Conservation (phyloP, 1,140 invertebrate genomes). For the Microvelia longipes region DNA sequence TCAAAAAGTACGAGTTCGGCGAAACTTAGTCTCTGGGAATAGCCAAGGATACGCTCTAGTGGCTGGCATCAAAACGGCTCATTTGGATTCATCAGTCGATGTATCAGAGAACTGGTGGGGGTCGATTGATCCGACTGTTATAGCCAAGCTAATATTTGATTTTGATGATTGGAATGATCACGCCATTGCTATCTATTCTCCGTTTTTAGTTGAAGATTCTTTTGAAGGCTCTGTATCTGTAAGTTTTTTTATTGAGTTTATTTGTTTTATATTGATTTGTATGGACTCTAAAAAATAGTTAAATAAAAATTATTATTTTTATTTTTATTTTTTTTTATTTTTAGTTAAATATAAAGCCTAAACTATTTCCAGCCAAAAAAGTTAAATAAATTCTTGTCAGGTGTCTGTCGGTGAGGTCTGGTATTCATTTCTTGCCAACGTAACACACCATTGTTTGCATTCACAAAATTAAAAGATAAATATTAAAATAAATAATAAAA, state of each 20-base stretch:
- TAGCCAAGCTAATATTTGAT: slow-evolving; percentile 84
- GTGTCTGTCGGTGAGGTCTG: too few species aligned
- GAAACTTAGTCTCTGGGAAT: slow-evolving; percentile 84
- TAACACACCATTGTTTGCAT: too few species aligned
- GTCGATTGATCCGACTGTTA: slow-evolving; percentile 46
- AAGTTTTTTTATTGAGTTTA: too few species aligned
- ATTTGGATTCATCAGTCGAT: slow-evolving; percentile 72
- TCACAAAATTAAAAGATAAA: too few species aligned
- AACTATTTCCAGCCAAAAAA: too few species aligned
- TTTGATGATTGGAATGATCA: slow-evolving; percentile 99
- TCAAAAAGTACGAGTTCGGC: slow-evolving; percentile 78
- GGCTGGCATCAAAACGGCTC: slow-evolving; percentile 77
- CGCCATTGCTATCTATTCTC: slow-evolving; percentile 75
- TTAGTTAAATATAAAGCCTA: too few species aligned
- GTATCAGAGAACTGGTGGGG: slow-evolving; percentile 96
- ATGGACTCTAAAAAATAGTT: background rate
- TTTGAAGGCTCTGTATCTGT: slow-evolving; percentile 59
- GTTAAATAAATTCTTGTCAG: too few species aligned
- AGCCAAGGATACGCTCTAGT: slow-evolving; percentile 78
- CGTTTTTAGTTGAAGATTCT: slow-evolving; percentile 62
- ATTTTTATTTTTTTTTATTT: background rate
- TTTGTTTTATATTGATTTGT: background rate
- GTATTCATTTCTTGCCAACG: too few species aligned
- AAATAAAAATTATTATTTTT: background rate
- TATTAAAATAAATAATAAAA: too few species aligned